Percentiles rank a stretch among this genome's conserved stretches.
Conservation (phyloP, 2,797 vertebrate genomes). For the Todus mexicanus region DNA sequence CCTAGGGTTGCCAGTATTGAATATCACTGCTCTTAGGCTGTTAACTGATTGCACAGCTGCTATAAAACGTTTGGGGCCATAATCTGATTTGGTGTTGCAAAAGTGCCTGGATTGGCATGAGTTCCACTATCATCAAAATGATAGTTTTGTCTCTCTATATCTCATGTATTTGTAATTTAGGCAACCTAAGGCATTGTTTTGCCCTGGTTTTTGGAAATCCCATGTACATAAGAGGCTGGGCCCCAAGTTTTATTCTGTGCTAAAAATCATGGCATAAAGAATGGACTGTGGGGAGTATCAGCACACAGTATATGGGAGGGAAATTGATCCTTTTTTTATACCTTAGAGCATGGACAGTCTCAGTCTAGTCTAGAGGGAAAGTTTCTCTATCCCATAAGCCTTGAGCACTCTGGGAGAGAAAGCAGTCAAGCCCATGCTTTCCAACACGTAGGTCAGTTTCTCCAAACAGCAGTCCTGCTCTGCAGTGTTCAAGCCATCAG, state of each 20-base stretch:
- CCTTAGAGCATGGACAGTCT: not conserved
- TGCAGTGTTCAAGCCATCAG: not conserved
- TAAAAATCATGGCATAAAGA: not conserved
- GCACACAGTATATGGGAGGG: fast-evolving
- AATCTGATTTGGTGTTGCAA: not conserved
- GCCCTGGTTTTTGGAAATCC: not conserved
- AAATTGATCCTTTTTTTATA: not conserved
- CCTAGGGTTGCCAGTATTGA: not conserved
- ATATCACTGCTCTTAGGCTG: not conserved
- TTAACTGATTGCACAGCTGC: not conserved
- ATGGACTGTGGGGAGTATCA: not conserved
- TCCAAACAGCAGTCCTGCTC: not conserved
- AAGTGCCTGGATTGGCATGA: not conserved
- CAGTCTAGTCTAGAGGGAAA: not conserved
- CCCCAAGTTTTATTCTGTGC: not conserved
- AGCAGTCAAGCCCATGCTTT: not conserved
- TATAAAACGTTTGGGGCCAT: not conserved
- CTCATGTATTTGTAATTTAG: not conserved
- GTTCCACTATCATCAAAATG: not conserved
- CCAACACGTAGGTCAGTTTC: not conserved
- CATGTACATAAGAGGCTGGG: fast-evolving
- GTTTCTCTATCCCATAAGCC: not conserved
- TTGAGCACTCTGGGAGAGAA: not conserved
- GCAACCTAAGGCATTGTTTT: not conserved
- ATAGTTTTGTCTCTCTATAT: not conserved